Evolutionary conservation across 2,888 invertebrate species (phyloP).

Genomic region (Thecophora atra): DNA sequence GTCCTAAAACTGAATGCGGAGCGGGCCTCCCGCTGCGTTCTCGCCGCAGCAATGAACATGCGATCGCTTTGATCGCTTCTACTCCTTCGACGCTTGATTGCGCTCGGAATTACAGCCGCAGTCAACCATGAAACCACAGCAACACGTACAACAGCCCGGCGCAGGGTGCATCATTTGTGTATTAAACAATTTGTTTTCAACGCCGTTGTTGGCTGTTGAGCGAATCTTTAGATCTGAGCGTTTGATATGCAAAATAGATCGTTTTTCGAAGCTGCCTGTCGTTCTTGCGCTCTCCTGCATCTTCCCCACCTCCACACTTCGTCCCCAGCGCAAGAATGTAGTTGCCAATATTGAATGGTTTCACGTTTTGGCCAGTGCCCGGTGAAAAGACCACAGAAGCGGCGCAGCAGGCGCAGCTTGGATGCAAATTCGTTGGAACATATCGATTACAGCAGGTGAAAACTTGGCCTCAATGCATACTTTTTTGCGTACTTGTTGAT

Average conservation of each 20-base stretch:
- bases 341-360: slow-evolving; percentile 8
- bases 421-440: not conserved
- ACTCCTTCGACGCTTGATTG: not conserved
- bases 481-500: not conserved
- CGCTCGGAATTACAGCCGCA: not conserved
- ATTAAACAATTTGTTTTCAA: slow-evolving; percentile 7
- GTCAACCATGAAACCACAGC: not conserved
- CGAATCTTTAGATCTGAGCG: not conserved
- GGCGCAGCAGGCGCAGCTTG: no score
- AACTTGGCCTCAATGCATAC: not conserved
- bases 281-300: not conserved
- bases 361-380: slow-evolving; percentile 3
- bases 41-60: no score
- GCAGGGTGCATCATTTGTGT: not conserved
- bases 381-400: not conserved
- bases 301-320: slow-evolving; percentile 3
- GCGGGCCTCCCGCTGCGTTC: slow-evolving; percentile 5
- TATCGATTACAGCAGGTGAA: slow-evolving; percentile 21
- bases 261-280: slow-evolving; percentile 6
- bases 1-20: not conserved
- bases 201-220: not conserved
- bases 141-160: not conserved
- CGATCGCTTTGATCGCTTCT: not conserved
- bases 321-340: slow-evolving; percentile 10
- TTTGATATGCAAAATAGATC: slow-evolving; percentile 18